A percentile compares a stretch with the other conserved stretches of the same genome.
These are phyloP conservation scores for Carterocephalus palaemon DNA, from an alignment of 2,888 invertebrate species.

Conservation along the genomic window DNA sequence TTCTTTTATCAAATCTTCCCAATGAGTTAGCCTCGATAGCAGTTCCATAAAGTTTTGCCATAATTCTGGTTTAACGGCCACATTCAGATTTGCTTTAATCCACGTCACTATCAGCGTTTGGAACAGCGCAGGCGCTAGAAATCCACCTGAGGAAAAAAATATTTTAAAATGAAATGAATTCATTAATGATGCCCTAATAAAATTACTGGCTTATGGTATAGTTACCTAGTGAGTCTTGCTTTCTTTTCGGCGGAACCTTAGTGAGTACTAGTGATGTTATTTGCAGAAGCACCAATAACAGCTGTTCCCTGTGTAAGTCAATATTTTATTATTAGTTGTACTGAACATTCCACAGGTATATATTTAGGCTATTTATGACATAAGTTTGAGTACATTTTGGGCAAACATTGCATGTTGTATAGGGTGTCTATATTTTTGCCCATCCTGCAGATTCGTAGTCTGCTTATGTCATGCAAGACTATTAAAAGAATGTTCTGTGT, in stretches of 20 bases:
- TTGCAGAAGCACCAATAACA: constrained; percentile 90
- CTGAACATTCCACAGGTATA: neutral
- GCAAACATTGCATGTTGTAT: too few relatives aligned
- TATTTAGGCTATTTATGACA: too few relatives aligned
- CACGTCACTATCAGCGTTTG: constrained; percentile 98
- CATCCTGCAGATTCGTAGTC: too few relatives aligned
- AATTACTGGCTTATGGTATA: constrained; percentile 10
- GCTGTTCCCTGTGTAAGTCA: constrained; percentile 84
- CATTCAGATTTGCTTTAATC: constrained; percentile 98
- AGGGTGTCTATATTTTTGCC: too few relatives aligned
- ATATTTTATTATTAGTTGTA: neutral
- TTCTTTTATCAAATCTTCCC: constrained; percentile 96
- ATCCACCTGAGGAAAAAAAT: constrained; percentile 78
- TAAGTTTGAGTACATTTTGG: too few relatives aligned
- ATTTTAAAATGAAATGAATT: constrained; percentile 3
- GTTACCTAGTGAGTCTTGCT: constrained; percentile 84
- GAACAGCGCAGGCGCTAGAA: constrained; percentile 90
- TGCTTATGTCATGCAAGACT: too few relatives aligned
- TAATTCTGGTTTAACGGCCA: constrained; percentile 90
- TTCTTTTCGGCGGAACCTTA: constrained; percentile 86
- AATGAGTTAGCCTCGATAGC: constrained; percentile 91
- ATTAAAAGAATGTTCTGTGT: too few relatives aligned
- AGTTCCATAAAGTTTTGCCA: constrained; percentile 97
- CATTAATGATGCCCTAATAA: neutral
- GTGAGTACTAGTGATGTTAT: constrained; percentile 93